A percentile compares a stretch with the other conserved stretches of the same genome.
Conservation (phyloP, 2,888 invertebrate species). For the Chaetogeoica ovagalla region DNA sequence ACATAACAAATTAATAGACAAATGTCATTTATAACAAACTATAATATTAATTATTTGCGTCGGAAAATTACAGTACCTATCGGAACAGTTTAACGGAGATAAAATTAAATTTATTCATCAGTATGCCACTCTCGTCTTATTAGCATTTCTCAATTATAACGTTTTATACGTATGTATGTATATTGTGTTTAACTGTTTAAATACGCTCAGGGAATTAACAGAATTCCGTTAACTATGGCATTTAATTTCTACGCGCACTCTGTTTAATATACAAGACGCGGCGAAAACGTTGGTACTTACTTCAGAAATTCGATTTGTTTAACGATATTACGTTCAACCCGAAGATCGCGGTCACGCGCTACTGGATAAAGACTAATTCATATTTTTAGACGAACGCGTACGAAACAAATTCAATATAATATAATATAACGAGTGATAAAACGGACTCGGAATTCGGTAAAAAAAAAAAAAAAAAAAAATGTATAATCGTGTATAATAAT, state of each 20-base stretch:
- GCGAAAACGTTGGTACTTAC: constrained; percentile 3
- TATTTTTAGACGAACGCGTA: not conserved
- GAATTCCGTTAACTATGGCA: constrained; percentile 13
- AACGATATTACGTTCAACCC: constrained; percentile 1
- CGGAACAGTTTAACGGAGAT: not conserved
- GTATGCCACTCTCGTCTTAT: not conserved
- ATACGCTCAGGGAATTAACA: constrained; percentile 10
- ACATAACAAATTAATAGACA: not conserved
- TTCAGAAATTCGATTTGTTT: constrained; percentile 16
- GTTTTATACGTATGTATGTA: constrained; percentile 6
- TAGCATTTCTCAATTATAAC: constrained; percentile 27
- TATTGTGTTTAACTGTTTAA: constrained; percentile 8
- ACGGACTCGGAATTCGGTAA: too few relatives aligned
- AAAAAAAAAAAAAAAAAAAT: too few relatives aligned
- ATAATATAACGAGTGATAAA: too few relatives aligned
- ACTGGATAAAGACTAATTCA: not conserved
- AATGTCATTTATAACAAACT: not conserved
- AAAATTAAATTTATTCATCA: constrained; percentile 21
- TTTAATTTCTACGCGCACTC: constrained; percentile 19
- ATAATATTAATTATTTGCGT: not conserved
- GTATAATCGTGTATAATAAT: too few relatives aligned
- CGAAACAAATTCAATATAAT: too few relatives aligned
- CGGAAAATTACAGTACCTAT: not conserved
- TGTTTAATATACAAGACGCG: not conserved
- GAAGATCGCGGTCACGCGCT: not conserved